Percentiles rank a stretch among this genome's conserved stretches.
Evolutionary conservation across 2,888 invertebrate genomes (phyloP).

Genomic region (Dendrolimus pini): DNA sequence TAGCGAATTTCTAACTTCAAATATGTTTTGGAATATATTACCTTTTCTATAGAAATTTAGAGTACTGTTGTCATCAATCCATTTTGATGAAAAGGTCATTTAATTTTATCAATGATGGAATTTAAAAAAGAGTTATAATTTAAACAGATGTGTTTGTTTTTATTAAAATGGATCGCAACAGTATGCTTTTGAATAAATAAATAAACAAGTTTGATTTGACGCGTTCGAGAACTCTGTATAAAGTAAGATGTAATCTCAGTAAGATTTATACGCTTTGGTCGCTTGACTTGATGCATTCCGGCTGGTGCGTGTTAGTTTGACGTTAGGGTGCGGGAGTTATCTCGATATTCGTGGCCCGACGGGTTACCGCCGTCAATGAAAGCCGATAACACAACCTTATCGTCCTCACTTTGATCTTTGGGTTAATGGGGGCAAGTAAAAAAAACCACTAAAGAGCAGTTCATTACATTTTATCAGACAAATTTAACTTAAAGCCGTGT

Average conservation of each 20-base stretch:
- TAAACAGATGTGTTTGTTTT: background rate
- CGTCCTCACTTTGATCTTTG: background rate
- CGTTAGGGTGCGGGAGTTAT: background rate
- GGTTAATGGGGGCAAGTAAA: background rate
- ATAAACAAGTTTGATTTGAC: slow-evolving; percentile 5
- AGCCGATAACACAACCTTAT: background rate
- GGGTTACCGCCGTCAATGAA: slow-evolving; percentile 3
- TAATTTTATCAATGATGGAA: no score
- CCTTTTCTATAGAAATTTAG: no score
- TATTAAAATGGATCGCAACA: background rate
- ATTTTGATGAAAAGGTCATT: no score
- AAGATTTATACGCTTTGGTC: slow-evolving; percentile 65
- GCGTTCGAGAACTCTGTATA: slow-evolving; percentile 37
- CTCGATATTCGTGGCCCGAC: background rate
- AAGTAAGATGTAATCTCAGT: slow-evolving; percentile 59
- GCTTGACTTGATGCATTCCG: slow-evolving; percentile 71
- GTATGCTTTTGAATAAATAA: background rate
- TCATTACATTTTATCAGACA: background rate
- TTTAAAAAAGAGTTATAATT: no score
- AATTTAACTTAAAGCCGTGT: no score
- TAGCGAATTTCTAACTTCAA: slow-evolving; percentile 2
- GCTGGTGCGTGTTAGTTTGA: slow-evolving; percentile 54
- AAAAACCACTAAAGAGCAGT: background rate
- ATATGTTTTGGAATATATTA: background rate
- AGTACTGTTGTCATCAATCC: no score